phyloP scores from a whole-genome alignment of 2,888 invertebrate species.

The Gymnoscelis rufifasciata region DNA sequence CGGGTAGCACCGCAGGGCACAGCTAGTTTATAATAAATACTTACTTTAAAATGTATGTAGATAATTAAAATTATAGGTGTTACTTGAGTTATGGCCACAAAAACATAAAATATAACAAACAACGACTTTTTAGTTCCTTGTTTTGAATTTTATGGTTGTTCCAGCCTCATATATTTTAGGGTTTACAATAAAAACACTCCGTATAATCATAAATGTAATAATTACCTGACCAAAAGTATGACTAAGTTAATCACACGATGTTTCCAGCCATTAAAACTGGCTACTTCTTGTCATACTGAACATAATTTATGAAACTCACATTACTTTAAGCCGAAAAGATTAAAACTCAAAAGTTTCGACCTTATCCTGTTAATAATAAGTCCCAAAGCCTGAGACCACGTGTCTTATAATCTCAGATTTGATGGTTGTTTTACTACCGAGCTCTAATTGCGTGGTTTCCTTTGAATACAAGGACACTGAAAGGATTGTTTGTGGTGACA shows the following conservation, averaged over 20 bases:
- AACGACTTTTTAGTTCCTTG: not conserved
- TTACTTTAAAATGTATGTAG: too few species aligned
- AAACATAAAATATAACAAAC: too few species aligned
- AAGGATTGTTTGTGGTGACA: constrained; percentile 57
- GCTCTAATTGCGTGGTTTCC: constrained; percentile 73
- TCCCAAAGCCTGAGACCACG: constrained; percentile 29
- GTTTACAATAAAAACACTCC: constrained; percentile 18
- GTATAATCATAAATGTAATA: constrained; percentile 22
- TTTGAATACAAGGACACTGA: constrained; percentile 61
- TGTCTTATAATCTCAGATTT: constrained; percentile 63
- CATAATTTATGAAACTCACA: constrained; percentile 67
- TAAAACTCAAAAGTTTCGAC: constrained; percentile 23
- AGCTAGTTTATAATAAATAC: too few species aligned
- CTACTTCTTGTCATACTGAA: constrained; percentile 69
- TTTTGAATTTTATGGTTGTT: not conserved
- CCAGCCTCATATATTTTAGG: constrained; percentile 3
- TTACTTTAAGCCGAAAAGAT: constrained; percentile 28
- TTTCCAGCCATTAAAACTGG: constrained; percentile 62
- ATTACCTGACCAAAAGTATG: constrained; percentile 38
- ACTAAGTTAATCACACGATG: constrained; percentile 53
- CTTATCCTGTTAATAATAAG: constrained; percentile 22
- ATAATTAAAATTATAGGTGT: too few species aligned
- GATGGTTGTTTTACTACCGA: constrained; percentile 74
- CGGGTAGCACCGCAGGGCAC: too few species aligned
- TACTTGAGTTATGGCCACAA: too few species aligned